These are phyloP conservation scores for Peromyscus nudipes DNA, from an alignment of 2,797 vertebrate species.

Conservation along the genomic window DNA sequence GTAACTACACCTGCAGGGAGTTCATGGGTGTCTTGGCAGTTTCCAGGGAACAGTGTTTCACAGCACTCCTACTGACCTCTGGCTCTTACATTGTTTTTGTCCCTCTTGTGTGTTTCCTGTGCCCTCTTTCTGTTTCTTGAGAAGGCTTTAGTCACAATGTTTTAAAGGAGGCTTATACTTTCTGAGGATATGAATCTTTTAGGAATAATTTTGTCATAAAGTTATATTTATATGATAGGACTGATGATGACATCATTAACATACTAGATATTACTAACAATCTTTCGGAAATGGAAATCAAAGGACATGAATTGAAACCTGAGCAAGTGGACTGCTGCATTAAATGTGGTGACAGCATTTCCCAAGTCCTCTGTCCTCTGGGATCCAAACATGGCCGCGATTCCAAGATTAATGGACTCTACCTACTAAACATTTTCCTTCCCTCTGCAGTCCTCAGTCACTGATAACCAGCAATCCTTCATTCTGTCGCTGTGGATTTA, in stretches of 20 bases:
- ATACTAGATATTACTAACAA: neutral
- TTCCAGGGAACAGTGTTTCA: neutral
- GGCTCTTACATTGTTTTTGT: neutral
- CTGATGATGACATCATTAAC: neutral
- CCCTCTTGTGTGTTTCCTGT: neutral
- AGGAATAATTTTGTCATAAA: neutral
- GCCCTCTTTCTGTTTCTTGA: neutral
- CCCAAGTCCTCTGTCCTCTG: neutral
- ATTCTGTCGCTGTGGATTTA: neutral
- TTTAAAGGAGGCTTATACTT: constrained; percentile 30
- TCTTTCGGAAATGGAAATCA: neutral
- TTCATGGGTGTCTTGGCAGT: neutral
- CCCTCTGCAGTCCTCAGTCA: neutral
- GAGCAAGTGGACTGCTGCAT: neutral
- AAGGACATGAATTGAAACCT: neutral
- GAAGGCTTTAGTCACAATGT: neutral
- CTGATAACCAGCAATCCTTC: neutral
- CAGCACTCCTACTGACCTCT: neutral
- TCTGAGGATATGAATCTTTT: neutral
- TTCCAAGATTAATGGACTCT: neutral
- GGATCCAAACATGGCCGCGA: neutral
- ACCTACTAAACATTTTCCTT: neutral
- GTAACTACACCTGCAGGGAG: neutral
- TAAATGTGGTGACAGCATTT: neutral
- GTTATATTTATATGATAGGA: neutral